Percentiles rank a stretch among this genome's conserved stretches.
Evolutionary conservation across 1,140 invertebrate species (phyloP).

Genomic region (Trachelipus rathkii): DNA sequence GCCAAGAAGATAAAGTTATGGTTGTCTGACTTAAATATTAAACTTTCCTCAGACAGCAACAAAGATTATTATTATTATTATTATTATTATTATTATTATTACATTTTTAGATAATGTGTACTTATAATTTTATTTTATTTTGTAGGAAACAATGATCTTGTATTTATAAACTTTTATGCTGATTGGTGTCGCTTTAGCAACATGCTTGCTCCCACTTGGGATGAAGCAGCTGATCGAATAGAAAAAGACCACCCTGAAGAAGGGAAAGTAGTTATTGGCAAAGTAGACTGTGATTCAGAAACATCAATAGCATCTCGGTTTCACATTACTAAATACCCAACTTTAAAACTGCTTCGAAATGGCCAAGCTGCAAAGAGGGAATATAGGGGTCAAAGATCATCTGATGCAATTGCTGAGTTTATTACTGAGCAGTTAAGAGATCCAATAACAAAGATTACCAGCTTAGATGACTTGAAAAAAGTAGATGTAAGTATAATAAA

Average conservation of each 20-base stretch:
- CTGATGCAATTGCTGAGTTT: conserved; percentile 80
- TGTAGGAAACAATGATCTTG: conserved; percentile 88
- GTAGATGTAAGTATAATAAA: conserved; percentile 61
- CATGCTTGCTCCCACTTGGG: conserved; percentile 91
- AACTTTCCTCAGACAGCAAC: no score
- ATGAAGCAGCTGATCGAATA: conserved; percentile 88
- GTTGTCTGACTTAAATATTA: no score
- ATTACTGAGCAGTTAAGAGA: conserved; percentile 84
- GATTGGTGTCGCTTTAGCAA: conserved; percentile 95
- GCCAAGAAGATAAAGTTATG: no score
- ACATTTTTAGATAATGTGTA: no score
- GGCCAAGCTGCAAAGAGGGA: conserved; percentile 90
- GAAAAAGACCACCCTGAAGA: conserved; percentile 69
- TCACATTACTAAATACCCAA: conserved; percentile 97
- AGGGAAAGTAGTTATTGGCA: conserved; percentile 85
- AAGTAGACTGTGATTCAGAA: conserved; percentile 84
- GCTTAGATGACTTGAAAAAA: conserved; percentile 68
- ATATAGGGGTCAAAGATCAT: conserved; percentile 78
- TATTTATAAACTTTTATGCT: conserved; percentile 98
- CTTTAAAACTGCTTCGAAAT: conserved; percentile 91
- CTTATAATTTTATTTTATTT: conserved; percentile 47
- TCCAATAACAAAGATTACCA: conserved; percentile 73
- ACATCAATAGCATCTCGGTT: conserved; percentile 75
- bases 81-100: no score
- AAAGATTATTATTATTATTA: no score